A percentile compares a stretch with the other conserved stretches of the same genome.
These are phyloP conservation scores for Hydroisotoma schaefferi DNA, from an alignment of 2,888 invertebrate species.

Conservation along the genomic window DNA sequence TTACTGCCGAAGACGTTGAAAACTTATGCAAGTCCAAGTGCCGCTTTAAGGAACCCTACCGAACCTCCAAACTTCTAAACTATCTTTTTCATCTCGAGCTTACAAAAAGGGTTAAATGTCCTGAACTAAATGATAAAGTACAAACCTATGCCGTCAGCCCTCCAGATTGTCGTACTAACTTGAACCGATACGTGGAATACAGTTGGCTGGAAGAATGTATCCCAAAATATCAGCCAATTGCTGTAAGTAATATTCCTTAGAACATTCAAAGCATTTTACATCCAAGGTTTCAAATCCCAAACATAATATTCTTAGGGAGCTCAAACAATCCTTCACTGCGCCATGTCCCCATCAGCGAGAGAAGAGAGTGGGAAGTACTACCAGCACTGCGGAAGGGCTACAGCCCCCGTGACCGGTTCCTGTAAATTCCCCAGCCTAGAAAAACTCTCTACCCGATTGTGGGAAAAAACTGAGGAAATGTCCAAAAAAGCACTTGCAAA, in stretches of 20 bases:
- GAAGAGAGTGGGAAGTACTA: background rate
- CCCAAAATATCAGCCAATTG: background rate
- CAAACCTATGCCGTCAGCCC: slow-evolving; percentile 3
- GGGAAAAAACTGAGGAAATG: background rate
- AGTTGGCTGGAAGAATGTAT: background rate
- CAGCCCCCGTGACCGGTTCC: background rate
- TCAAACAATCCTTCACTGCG: slow-evolving; percentile 11
- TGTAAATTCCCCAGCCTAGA: background rate
- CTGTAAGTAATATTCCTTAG: slow-evolving; percentile 1
- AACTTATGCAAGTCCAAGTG: background rate
- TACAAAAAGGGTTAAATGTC: background rate
- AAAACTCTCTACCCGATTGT: background rate
- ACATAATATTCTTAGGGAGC: background rate
- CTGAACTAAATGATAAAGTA: background rate
- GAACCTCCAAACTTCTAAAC: background rate
- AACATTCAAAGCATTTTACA: background rate
- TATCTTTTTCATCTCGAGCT: slow-evolving; percentile 6
- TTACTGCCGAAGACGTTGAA: background rate
- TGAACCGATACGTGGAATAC: background rate
- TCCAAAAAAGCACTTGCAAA: background rate
- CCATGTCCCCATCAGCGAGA: background rate
- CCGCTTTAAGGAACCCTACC: background rate
- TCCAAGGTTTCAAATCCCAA: background rate
- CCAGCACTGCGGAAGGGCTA: background rate
- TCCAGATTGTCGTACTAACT: slow-evolving; percentile 2